Conservation (phyloP, 2,113 vertebrate genomes). For the Trichomycterus rosablanca region DNA sequence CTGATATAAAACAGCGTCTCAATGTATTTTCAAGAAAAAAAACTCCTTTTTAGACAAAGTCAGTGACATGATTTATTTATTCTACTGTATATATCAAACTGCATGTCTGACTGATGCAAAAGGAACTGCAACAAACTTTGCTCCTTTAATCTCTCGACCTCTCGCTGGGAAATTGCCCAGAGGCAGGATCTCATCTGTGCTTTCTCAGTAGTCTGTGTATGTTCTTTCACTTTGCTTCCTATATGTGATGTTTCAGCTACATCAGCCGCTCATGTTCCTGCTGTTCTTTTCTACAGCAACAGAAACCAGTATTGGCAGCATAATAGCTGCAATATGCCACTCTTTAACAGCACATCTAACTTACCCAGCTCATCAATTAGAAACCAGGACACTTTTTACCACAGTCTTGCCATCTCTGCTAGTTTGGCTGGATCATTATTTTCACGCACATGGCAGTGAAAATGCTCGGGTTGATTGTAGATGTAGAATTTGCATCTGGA, state of each 20-base stretch:
- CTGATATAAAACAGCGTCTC: constrained; percentile 22
- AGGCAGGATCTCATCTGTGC: constrained; percentile 13
- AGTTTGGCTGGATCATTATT: not conserved
- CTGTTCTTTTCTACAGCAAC: constrained; percentile 7
- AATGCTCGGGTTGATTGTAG: not conserved
- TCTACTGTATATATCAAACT: not conserved
- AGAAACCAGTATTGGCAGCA: not conserved
- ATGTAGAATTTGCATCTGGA: not conserved
- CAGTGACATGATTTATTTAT: no score
- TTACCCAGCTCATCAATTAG: not conserved
- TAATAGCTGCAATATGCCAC: not conserved
- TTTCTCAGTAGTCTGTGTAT: constrained; percentile 21
- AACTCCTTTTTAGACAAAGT: no score
- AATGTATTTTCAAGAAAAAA: no score
- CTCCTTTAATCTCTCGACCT: constrained; percentile 1
- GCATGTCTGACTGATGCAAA: constrained; percentile 22
- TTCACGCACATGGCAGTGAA: no score
- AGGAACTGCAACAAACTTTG: constrained; percentile 13
- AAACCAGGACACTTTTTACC: not conserved
- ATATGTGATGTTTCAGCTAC: constrained; percentile 7
- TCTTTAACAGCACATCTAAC: not conserved
- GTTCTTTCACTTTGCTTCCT: constrained; percentile 2
- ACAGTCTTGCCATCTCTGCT: not conserved
- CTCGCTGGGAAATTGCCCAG: constrained; percentile 9
- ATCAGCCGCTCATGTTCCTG: constrained; percentile 1